Conservation (phyloP, 2,113 vertebrate genomes). For the Manacus vitellinus region DNA sequence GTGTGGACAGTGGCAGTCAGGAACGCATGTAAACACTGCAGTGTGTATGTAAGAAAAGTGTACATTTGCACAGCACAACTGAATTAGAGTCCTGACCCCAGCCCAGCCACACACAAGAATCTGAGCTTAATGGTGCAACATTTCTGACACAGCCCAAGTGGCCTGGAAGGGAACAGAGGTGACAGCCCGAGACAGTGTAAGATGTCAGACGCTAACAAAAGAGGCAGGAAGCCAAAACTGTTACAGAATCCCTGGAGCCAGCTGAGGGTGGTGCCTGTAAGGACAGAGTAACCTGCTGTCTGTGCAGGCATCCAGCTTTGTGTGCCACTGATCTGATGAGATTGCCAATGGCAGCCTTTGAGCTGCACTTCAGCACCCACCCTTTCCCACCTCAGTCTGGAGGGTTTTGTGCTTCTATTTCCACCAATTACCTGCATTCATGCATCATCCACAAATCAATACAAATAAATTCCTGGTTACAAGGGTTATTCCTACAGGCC, state of each 20-base stretch:
- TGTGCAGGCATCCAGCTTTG: neutral
- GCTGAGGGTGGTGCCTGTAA: neutral
- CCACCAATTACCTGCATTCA: constrained; percentile 84
- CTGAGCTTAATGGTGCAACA: neutral
- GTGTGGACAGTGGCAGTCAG: neutral
- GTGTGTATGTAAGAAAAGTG: neutral
- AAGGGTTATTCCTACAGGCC: constrained; percentile 85
- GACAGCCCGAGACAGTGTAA: neutral
- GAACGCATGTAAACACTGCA: neutral
- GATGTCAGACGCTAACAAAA: neutral
- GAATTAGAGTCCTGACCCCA: neutral
- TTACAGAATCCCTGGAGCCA: neutral
- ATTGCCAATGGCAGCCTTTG: neutral
- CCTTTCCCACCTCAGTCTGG: neutral
- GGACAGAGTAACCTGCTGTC: neutral
- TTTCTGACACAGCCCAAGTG: neutral
- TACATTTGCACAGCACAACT: neutral
- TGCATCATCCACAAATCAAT: constrained; percentile 89
- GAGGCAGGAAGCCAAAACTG: neutral
- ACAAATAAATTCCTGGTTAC: constrained; percentile 83
- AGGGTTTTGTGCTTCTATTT: neutral
- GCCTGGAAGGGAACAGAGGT: neutral
- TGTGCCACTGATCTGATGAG: neutral
- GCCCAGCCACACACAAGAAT: neutral
- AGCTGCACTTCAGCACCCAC: neutral